Evolutionary conservation across 92 coral and sea anemone species (phyloP), one percentile per base, ranked within the genome.

Genomic region (Porites cylindrica): DNA sequence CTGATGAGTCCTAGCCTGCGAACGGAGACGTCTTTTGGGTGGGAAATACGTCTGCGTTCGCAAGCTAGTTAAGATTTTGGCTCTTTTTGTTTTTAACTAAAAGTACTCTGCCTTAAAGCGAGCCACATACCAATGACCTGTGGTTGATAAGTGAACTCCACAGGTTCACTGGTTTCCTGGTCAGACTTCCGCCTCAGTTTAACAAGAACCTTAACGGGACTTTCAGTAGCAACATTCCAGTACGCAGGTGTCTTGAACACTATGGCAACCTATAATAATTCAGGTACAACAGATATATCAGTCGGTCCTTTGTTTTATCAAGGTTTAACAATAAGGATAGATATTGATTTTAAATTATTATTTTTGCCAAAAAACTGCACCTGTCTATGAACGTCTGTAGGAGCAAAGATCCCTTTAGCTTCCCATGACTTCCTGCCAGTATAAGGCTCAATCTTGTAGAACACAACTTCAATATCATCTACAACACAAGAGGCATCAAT

Each of bases 341-440:
- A 24, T 24, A 24, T 24, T 24, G 26, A 24, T 24, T 24, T 24
- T 0, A 24, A 24, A 24, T 24, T 24, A 24, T 24, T 6, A 2
- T 16, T 13, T 24, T 4, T 2, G 21, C 59, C 58, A 75, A 14
- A 5, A 9, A 38, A 38, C 8, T 51, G 4, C 75, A 96, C 99
- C 98, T 96, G 98, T 77, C 99, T 90, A 53, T 96, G 99, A 18
- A 96, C 99, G 73, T 96, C 99, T 2, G 96, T 89, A 1, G 99
- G 95, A 1, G 98, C 85, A 87, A 96, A 96, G 62, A 81, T 73
- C 12, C 96, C 99, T 8, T n/a, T 38, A 29, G 68, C 96, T 78
- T 95, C 97, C 99, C 99, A 96, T 20, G 79, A 18, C 60, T 51
- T 70, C 54, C 78, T 87, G 38, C 93, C 96, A 23, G 88, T 89